Evolutionary conservation across 1,140 invertebrate species (phyloP).

Genomic region (Drosophila quadrilineata): DNA sequence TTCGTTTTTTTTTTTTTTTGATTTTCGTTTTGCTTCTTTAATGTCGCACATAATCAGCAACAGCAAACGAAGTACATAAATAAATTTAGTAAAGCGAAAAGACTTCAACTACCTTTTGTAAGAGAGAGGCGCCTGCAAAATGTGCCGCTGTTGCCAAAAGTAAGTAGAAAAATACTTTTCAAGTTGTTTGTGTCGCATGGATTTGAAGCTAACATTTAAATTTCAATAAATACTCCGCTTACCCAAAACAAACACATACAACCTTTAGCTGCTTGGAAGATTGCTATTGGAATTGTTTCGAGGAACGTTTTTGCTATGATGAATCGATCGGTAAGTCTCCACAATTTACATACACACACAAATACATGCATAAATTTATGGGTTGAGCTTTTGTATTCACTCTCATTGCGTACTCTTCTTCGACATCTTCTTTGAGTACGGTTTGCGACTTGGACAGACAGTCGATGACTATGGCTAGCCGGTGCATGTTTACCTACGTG

Average conservation of each 20-base stretch:
- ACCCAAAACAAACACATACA: slow-evolving; percentile 1
- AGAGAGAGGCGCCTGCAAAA: slow-evolving; percentile 39
- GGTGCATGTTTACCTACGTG: slow-evolving; percentile 35
- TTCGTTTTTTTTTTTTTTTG: too few species aligned
- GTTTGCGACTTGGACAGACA: slow-evolving; percentile 9
- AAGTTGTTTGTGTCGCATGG: slow-evolving; percentile 16
- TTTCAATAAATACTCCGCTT: background rate
- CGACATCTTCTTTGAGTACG: background rate
- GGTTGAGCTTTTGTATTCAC: slow-evolving; percentile 10
- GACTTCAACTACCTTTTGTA: background rate
- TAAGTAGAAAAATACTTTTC: slow-evolving; percentile 53
- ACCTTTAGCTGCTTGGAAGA: slow-evolving; percentile 83
- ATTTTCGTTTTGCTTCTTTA: slow-evolving; percentile 43
- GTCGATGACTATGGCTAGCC: slow-evolving; percentile 37
- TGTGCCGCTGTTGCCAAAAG: slow-evolving; percentile 81
- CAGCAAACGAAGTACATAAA: slow-evolving; percentile 24
- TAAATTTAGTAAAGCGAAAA: slow-evolving; percentile 6
- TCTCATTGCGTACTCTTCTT: background rate
- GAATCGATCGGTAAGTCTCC: slow-evolving; percentile 83
- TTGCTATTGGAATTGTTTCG: slow-evolving; percentile 84
- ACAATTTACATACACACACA: slow-evolving; percentile 35
- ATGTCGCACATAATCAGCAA: slow-evolving; percentile 17
- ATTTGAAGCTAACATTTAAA: slow-evolving; percentile 23
- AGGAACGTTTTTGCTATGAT: slow-evolving; percentile 84
- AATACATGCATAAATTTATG: too few species aligned